Base-by-base conservation (phyloP, 2,888 invertebrate genomes). In the Lycophotia porphyrea region DNA sequence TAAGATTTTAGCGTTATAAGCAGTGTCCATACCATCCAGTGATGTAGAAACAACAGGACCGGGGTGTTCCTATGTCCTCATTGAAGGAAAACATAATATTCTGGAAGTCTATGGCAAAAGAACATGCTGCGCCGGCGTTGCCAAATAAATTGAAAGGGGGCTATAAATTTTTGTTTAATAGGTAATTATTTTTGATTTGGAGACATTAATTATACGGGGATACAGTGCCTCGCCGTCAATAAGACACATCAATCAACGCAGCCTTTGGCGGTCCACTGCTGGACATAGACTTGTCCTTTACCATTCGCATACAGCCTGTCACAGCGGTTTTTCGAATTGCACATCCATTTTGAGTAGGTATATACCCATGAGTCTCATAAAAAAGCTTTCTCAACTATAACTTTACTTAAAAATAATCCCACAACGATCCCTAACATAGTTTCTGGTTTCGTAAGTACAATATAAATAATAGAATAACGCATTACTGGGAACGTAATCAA, bases 401-500 rank as follows among this genome's bases (percentile, higher is more conserved):
- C 74, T 55, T 61, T 39, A 55, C 52, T 55, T 82, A 58, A 67
- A 66, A 73, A 69, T 72, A 73, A 78, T 60, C 74, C 44, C 13
- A 49, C 47, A 74, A 70, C 55, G 61, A 15, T 42, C 52, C 52
- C 58, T n/a, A 61, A 68, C 81, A 81, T 81, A 77, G 82, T 74
- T 84, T 34, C 67, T 49, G 65, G 52, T 76, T 66, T 52, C 47
- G 44, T 52, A 55, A 81, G 61, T 39, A 49, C 27, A 61, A 74
- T 76, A 83, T 78, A 83, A 81, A 83, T 83, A 82, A 84, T 81
- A 64, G 60, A 71, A 64, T 65, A 78, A 64, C 70, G 68, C 82
- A 69, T 84, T 84, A 80, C 84, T 79, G 84, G 73, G 86, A 74
- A 52, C 65, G 91, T 94, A 94, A 94, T 94, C 93, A 93, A 91